Conservation (phyloP, 2,797 vertebrate species). For the Ataeniobius toweri region DNA sequence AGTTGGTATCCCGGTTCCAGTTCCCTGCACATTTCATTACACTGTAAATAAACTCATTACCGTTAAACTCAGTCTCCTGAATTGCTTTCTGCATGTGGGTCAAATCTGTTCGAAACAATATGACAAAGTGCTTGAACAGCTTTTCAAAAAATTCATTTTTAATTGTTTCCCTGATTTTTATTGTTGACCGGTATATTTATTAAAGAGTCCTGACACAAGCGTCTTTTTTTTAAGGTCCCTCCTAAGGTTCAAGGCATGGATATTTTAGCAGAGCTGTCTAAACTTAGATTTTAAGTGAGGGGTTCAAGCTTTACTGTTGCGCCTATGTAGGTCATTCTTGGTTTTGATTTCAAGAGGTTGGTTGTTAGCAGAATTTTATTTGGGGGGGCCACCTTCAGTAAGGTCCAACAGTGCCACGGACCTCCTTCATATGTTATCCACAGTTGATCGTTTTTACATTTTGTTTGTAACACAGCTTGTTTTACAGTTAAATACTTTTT, state of each 20-base stretch:
- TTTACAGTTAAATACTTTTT: not conserved
- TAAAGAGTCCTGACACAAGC: not conserved
- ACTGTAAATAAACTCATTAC: too few species aligned
- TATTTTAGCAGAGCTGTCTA: not conserved
- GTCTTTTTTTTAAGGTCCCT: not conserved
- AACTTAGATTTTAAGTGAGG: conserved; percentile 2
- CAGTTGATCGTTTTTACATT: not conserved
- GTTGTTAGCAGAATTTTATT: not conserved
- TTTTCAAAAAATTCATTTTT: not conserved
- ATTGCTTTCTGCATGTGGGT: too few species aligned
- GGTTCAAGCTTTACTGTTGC: not conserved
- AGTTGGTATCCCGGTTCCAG: too few species aligned
- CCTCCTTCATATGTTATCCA: not conserved
- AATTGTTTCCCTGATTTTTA: not conserved
- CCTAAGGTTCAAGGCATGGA: not conserved
- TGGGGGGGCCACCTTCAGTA: not conserved
- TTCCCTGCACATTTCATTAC: too few species aligned
- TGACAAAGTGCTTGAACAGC: not conserved
- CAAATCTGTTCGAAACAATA: too few species aligned
- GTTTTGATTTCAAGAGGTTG: not conserved
- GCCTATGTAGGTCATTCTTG: not conserved
- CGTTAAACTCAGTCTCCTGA: too few species aligned
- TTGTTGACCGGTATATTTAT: not conserved
- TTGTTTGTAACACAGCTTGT: not conserved
- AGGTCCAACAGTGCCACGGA: not conserved